phyloP scores from a whole-genome alignment of 2,113 vertebrate genomes.

The Montifringilla adamsi region DNA sequence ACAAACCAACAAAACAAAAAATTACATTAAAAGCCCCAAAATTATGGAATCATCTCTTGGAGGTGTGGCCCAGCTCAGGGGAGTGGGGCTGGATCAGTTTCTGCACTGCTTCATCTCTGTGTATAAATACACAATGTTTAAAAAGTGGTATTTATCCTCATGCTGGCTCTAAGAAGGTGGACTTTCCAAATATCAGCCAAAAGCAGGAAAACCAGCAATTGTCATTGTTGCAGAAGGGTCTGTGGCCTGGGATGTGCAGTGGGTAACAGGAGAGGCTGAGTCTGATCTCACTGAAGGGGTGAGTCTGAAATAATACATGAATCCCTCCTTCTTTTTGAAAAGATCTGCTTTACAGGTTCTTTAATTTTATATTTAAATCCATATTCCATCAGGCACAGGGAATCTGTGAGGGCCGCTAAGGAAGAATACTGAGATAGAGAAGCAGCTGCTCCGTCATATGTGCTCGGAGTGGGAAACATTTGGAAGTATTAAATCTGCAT shows the following conservation, averaged over 20 bases:
- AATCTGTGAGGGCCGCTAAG: not conserved
- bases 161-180: not conserved
- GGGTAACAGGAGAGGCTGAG: not conserved
- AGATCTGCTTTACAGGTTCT: slow-evolving; percentile 25
- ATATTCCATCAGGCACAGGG: not conserved
- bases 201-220: not conserved
- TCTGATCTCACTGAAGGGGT: not conserved
- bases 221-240: not conserved
- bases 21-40: rapidly evolving
- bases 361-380: not conserved
- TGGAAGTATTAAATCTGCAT: not conserved
- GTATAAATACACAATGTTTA: not conserved
- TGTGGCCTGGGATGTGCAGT: not conserved
- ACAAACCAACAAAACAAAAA: not conserved
- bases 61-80: not conserved
- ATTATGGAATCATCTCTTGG: not conserved
- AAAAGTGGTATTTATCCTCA: not conserved
- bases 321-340: not conserved
- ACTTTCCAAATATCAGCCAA: not conserved
- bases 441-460: not conserved
- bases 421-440: not conserved
- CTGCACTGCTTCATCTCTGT: not conserved
- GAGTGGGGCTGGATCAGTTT: not conserved
- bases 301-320: slow-evolving; percentile 24
- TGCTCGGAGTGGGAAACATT: not conserved